phyloP scores from a whole-genome alignment of 1,140 invertebrate species.

The Colletes gigas region DNA sequence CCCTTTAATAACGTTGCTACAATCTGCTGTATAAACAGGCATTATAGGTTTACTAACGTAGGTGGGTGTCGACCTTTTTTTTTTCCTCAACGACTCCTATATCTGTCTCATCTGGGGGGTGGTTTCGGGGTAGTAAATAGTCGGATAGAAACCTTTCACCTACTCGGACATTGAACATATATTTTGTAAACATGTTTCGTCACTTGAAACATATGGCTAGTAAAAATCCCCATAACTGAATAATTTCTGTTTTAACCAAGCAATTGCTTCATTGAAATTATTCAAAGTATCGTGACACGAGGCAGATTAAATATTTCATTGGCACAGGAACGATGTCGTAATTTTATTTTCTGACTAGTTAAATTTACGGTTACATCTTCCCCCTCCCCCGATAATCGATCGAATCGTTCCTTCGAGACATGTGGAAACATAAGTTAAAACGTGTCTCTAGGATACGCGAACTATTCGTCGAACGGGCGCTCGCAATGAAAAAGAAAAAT shows the following conservation, averaged over 20 bases:
- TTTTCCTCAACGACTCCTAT: slow-evolving; percentile 1
- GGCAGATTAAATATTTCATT: slow-evolving; percentile 22
- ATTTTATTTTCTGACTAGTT: slow-evolving; percentile 9
- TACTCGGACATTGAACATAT: background rate
- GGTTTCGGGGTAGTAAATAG: slow-evolving; percentile 3
- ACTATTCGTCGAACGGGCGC: background rate
- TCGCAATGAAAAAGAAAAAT: background rate
- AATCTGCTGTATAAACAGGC: slow-evolving; percentile 11
- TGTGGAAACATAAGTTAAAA: background rate
- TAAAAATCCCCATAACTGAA: too few relatives aligned
- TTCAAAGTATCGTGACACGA: background rate
- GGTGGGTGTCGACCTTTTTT: slow-evolving; percentile 14
- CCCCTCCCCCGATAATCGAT: background rate
- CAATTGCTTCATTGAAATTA: background rate
- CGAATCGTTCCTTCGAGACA: background rate
- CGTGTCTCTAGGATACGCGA: background rate
- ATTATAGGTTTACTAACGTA: background rate
- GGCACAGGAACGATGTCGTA: background rate
- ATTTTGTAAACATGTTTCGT: background rate
- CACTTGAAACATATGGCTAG: too few relatives aligned
- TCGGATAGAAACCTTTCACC: slow-evolving; percentile 19
- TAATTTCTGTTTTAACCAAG: background rate
- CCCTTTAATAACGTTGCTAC: background rate
- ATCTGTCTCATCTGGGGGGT: slow-evolving; percentile 9
- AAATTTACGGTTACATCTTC: background rate